Conservation (phyloP, 2,797 vertebrate genomes). For the Acrocephalus scirpaceus region DNA sequence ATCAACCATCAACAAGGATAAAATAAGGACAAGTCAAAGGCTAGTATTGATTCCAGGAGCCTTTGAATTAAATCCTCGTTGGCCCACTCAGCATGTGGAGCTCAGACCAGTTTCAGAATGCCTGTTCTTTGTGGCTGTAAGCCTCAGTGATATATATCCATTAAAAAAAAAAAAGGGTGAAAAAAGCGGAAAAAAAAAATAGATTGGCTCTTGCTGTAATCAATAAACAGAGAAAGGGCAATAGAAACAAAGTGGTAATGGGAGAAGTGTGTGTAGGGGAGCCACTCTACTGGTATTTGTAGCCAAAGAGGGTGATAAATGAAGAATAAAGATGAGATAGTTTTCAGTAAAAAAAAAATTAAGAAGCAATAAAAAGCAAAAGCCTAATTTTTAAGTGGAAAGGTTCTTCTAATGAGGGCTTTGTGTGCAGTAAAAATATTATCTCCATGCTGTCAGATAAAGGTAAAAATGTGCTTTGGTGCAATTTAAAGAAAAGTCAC, state of each 20-base stretch:
- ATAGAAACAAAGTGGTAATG: background rate
- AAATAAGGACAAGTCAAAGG: constrained; percentile 67
- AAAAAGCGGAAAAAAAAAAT: background rate
- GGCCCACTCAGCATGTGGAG: constrained; percentile 33
- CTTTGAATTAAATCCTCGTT: constrained; percentile 56
- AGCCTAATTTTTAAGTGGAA: background rate
- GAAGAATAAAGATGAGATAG: background rate
- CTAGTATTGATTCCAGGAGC: constrained; percentile 56
- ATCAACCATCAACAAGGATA: constrained; percentile 69
- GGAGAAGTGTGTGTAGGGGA: background rate
- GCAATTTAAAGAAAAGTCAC: background rate
- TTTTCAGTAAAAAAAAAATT: background rate
- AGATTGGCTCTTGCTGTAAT: constrained; percentile 23
- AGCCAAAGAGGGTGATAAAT: background rate
- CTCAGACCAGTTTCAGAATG: constrained; percentile 5
- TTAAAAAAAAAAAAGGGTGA: background rate
- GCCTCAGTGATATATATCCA: constrained; percentile 10
- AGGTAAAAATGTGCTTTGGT: background rate
- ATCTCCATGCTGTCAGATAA: background rate
- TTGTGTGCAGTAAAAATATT: background rate
- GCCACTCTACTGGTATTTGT: background rate
- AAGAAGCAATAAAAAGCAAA: background rate
- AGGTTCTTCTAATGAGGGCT: background rate
- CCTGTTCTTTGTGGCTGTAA: background rate
- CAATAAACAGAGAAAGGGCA: constrained; percentile 28